Evolutionary conservation across 2,113 vertebrate species (phyloP).

Genomic region (Ailuropoda melanoleuca): DNA sequence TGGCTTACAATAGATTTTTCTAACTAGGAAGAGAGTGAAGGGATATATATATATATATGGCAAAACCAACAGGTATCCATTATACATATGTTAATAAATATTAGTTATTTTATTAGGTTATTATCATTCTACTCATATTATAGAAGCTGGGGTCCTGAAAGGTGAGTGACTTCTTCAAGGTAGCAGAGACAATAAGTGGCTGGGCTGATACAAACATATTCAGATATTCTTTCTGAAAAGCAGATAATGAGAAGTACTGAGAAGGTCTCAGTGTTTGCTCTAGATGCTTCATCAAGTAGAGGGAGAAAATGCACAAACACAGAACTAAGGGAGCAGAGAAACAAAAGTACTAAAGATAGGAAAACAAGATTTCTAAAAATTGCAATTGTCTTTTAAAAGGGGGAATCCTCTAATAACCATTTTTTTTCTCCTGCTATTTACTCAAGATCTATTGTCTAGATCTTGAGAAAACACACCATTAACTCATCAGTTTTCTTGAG

Average conservation of each 20-base stretch:
- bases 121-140: not conserved
- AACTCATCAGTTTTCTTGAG: not conserved
- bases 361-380: not conserved
- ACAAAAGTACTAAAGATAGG: not conserved
- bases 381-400: not conserved
- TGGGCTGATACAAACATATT: not conserved
- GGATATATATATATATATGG: not conserved
- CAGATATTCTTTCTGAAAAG: not conserved
- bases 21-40: not conserved
- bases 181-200: not conserved
- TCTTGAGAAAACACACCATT: constrained; percentile 15
- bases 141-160: not conserved
- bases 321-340: not conserved
- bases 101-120: not conserved
- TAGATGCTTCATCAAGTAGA: not conserved
- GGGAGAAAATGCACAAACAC: not conserved
- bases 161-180: not conserved
- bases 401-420: not conserved
- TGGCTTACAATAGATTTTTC: not conserved
- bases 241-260: not conserved
- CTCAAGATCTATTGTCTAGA: not conserved
- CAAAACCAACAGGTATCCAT: not conserved
- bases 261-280: not conserved
- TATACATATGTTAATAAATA: not conserved
- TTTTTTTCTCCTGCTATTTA: constrained; percentile 8